Percentiles rank a stretch among this genome's conserved stretches.
Evolutionary conservation across 2,113 vertebrate species (phyloP).

Genomic region (Paramisgurnus dabryanus): DNA sequence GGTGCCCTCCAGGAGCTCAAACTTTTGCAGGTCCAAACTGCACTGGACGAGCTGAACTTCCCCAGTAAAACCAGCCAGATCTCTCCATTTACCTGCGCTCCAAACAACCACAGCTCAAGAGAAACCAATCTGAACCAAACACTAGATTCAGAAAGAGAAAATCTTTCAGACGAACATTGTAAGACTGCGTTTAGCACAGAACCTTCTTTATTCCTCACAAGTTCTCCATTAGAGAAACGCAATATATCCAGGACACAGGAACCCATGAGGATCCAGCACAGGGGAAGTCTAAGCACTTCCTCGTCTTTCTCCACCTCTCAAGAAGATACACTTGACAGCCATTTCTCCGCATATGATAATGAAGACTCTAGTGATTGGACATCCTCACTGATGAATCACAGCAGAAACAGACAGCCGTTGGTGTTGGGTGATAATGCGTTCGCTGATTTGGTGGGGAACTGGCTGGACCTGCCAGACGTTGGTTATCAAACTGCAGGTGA

Average conservation of each 20-base stretch:
- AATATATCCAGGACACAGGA: background rate
- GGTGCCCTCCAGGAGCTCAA: slow-evolving; percentile 77
- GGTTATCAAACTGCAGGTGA: slow-evolving; percentile 11
- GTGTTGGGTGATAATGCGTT: slow-evolving; percentile 95
- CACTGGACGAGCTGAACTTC: slow-evolving; percentile 62
- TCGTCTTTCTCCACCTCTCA: slow-evolving; percentile 41
- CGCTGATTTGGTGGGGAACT: slow-evolving; percentile 93
- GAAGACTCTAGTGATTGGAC: slow-evolving; percentile 87
- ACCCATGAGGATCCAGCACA: background rate
- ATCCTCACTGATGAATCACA: slow-evolving; percentile 84
- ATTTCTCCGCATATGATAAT: slow-evolving; percentile 84
- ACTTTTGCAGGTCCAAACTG: slow-evolving; percentile 64
- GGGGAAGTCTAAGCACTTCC: slow-evolving; percentile 44
- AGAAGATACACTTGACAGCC: slow-evolving; percentile 65
- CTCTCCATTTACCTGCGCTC: slow-evolving; percentile 30
- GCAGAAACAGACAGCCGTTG: slow-evolving; percentile 90
- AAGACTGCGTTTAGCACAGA: slow-evolving; percentile 31
- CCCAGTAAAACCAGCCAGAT: slow-evolving; percentile 39
- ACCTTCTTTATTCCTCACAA: slow-evolving; percentile 34
- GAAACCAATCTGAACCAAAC: slow-evolving; percentile 4
- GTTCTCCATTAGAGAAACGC: slow-evolving; percentile 36
- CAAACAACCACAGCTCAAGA: background rate
- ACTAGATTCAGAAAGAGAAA: slow-evolving; percentile 12
- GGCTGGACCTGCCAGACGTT: slow-evolving; percentile 91
- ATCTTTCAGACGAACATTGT: background rate